Conservation (phyloP, 1,140 invertebrate species). For the Pseudobourletiella spinata region DNA sequence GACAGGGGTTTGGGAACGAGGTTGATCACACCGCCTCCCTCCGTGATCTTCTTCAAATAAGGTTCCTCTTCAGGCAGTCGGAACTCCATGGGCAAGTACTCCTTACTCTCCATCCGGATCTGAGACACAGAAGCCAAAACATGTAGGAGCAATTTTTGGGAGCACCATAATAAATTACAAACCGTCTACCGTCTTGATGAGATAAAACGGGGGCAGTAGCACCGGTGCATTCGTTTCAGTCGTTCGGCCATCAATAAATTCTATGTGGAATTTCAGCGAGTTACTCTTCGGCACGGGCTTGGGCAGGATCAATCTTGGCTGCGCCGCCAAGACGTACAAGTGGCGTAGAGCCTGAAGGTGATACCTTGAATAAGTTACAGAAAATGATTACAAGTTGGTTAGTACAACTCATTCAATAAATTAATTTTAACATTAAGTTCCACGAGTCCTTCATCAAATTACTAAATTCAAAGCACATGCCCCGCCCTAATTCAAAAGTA, state of each 20-base stretch:
- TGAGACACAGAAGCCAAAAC: no score
- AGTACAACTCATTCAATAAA: not conserved
- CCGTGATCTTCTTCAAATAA: constrained; percentile 27
- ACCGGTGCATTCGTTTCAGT: constrained; percentile 17
- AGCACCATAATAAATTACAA: not conserved
- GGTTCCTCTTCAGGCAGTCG: constrained; percentile 22
- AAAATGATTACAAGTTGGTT: not conserved
- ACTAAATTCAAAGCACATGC: no score
- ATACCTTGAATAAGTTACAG: constrained; percentile 53
- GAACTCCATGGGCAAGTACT: constrained; percentile 20
- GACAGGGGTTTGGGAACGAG: constrained; percentile 25
- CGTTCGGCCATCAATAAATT: constrained; percentile 27
- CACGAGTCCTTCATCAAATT: no score
- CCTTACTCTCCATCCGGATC: constrained; percentile 16
- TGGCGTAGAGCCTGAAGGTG: constrained; percentile 92
- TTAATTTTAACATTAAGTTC: no score
- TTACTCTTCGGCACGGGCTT: constrained; percentile 27
- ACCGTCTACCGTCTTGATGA: constrained; percentile 22
- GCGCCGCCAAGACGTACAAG: constrained; percentile 85
- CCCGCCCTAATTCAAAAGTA: no score
- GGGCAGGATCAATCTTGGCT: constrained; percentile 77
- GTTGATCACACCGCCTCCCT: constrained; percentile 21
- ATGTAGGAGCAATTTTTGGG: not conserved
- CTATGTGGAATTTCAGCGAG: constrained; percentile 22
- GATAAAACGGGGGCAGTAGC: constrained; percentile 30